Percentiles rank a stretch among this genome's conserved stretches.
Conservation (phyloP, 1,140 invertebrate genomes). For the Eriosoma lanigerum region DNA sequence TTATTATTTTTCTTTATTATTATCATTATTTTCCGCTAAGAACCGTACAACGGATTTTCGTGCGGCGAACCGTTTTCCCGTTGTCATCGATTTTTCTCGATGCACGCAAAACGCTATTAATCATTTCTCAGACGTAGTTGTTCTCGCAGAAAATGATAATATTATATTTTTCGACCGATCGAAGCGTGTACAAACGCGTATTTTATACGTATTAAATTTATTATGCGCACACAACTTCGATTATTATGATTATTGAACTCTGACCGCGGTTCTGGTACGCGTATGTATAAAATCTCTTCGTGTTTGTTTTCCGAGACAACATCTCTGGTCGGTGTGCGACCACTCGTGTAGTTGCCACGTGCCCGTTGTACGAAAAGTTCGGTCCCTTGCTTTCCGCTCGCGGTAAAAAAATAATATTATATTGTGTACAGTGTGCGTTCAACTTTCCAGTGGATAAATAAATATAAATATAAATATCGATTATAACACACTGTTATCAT, state of each 20-base stretch:
- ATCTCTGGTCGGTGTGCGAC: too few species aligned
- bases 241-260: background rate
- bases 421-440: too few species aligned
- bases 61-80: background rate
- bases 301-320: too few species aligned
- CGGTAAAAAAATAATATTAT: too few species aligned
- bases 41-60: background rate
- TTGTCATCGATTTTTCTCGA: background rate
- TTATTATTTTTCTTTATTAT: conserved; percentile 6
- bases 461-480: too few species aligned
- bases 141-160: background rate
- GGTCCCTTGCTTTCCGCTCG: background rate
- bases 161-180: background rate
- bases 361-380: background rate
- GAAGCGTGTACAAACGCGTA: background rate
- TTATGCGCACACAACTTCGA: background rate
- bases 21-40: background rate
- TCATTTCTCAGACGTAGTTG: background rate
- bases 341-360: background rate
- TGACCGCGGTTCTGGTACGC: background rate
- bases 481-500: too few species aligned
- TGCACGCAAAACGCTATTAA: background rate
- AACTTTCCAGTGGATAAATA: too few species aligned
- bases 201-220: too few species aligned
- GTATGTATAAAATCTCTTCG: too few species aligned